Conservation (phyloP, 2,888 invertebrate species). For the Azorinus chamasolen region DNA sequence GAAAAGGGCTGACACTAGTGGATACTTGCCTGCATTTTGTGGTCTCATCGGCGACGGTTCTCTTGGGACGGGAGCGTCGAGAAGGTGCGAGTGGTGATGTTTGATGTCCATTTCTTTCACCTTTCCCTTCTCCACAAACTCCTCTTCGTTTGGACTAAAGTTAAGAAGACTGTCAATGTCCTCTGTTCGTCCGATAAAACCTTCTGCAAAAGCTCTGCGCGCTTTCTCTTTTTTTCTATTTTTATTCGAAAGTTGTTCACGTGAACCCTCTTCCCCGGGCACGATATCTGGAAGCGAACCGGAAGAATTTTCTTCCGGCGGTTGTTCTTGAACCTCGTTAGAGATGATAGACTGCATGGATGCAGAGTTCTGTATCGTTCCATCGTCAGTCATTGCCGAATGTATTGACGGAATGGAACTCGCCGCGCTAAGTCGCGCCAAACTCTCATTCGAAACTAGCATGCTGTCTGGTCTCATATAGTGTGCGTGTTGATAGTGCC, state of each 20-base stretch:
- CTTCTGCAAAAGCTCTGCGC: conserved; percentile 5
- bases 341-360: conserved; percentile 65
- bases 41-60: conserved; percentile 70
- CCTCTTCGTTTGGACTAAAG: conserved; percentile 76
- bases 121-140: conserved; percentile 67
- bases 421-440: conserved; percentile 70
- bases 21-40: conserved; percentile 10
- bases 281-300: conserved; percentile 75
- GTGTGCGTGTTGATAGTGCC: conserved; percentile 36
- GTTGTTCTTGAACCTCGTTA: conserved; percentile 67
- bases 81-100: conserved; percentile 59
- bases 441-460: conserved; percentile 73
- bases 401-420: conserved; percentile 70
- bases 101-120: conserved; percentile 42
- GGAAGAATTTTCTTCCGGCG: conserved; percentile 56
- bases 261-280: conserved; percentile 59
- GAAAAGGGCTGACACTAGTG: no score
- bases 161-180: conserved; percentile 79
- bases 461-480: conserved; percentile 74
- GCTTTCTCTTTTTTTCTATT: conserved; percentile 13
- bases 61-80: conserved; percentile 71
- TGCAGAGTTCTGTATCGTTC: conserved; percentile 60
- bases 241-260: conserved; percentile 53
- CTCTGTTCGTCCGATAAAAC: conserved; percentile 53
- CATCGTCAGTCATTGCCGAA: conserved; percentile 70